Evolutionary conservation across 2,888 invertebrate species (phyloP).

Genomic region (Diarsia dahlii): DNA sequence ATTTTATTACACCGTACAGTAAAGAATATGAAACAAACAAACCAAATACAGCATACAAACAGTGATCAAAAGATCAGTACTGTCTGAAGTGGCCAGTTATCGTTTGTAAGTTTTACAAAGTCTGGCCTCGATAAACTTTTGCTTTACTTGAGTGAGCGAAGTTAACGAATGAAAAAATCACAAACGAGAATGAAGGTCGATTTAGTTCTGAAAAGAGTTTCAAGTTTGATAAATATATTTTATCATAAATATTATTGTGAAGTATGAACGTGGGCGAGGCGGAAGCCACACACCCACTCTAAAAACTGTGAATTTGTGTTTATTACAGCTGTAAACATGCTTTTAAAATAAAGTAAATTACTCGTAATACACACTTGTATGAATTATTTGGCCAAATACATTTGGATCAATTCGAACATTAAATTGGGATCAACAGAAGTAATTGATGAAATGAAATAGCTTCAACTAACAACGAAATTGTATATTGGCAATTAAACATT

Average conservation of each 20-base stretch:
- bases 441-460: constrained; percentile 19
- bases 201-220: background rate
- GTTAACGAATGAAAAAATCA: constrained; percentile 22
- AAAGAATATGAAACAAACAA: background rate
- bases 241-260: background rate
- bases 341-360: background rate
- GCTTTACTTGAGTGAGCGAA: background rate
- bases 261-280: background rate
- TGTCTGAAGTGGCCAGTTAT: background rate
- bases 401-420: background rate
- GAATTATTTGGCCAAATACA: background rate
- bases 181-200: too few relatives aligned
- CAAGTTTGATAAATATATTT: background rate
- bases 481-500: background rate
- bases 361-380: too few relatives aligned
- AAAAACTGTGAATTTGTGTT: too few relatives aligned
- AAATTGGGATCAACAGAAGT: constrained; percentile 3
- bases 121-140: constrained; percentile 11
- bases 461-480: constrained; percentile 20
- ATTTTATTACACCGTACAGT: too few relatives aligned
- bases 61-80: background rate
- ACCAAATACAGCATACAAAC: background rate
- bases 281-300: too few relatives aligned
- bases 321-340: too few relatives aligned
- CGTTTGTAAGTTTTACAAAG: constrained; percentile 1